Percentiles rank a stretch among this genome's conserved stretches.
Conservation (phyloP, 92 coral and sea anemone genomes). For the Palythoa grandiflora region DNA sequence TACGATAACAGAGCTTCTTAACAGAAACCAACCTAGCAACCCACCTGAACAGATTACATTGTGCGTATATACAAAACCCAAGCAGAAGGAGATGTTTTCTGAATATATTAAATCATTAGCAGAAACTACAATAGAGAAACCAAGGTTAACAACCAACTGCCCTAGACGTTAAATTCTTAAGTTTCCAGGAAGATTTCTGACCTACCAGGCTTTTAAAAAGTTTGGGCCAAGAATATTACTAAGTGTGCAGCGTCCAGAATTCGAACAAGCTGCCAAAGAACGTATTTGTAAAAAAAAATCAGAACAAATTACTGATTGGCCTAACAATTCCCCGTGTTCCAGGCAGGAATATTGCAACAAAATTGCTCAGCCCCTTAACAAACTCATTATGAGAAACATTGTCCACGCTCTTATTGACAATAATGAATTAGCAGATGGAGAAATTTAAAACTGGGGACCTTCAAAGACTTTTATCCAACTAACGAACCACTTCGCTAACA, state of each 20-base stretch:
- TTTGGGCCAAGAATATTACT: not conserved
- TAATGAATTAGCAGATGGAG: too few relatives aligned
- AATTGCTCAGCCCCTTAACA: conserved; percentile 1
- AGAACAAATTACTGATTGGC: not conserved
- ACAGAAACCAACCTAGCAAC: not conserved
- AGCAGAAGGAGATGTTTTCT: not conserved
- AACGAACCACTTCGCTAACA: too few relatives aligned
- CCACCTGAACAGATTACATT: not conserved
- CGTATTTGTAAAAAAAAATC: not conserved
- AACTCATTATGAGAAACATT: not conserved
- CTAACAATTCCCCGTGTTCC: not conserved
- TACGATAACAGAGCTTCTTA: not conserved
- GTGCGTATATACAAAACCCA: not conserved
- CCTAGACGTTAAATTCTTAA: not conserved
- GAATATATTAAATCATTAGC: not conserved
- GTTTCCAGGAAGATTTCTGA: not conserved
- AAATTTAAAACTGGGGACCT: too few relatives aligned
- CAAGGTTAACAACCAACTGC: not conserved
- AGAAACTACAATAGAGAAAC: not conserved
- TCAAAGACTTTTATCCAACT: too few relatives aligned
- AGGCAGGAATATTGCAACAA: not conserved
- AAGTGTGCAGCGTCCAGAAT: not conserved
- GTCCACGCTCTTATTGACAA: not conserved
- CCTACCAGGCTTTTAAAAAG: not conserved
- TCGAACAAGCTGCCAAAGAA: not conserved